Conservation (phyloP, 1,140 invertebrate species). For the Pseudomyrmex cubaensis region DNA sequence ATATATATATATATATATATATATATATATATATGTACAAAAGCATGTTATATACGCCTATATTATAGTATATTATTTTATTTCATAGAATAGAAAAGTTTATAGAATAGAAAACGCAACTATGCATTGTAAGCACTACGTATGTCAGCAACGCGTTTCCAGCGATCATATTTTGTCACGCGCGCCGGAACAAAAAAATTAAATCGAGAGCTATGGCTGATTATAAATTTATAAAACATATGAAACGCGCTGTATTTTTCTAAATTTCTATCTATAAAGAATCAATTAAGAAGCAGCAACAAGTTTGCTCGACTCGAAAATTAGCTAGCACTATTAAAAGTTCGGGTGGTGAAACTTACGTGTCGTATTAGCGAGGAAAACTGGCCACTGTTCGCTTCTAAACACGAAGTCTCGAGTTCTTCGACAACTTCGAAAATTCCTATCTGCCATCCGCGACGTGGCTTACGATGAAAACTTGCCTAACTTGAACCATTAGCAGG, state of each 20-base stretch:
- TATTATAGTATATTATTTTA: no score
- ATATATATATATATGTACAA: no score
- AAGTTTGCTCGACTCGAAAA: conserved; percentile 17
- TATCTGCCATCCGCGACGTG: conserved; percentile 60
- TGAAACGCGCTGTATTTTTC: background rate
- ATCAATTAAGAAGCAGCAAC: conserved; percentile 52
- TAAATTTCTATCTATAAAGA: conserved; percentile 42
- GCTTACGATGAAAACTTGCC: conserved; percentile 60
- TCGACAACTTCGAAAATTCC: conserved; percentile 68
- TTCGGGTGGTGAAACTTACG: conserved; percentile 16
- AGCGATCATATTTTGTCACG: no score
- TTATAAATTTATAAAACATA: background rate
- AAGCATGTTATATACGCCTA: no score
- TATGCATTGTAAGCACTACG: no score
- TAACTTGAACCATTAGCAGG: conserved; percentile 72
- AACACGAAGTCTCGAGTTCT: conserved; percentile 50
- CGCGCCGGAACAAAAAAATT: no score
- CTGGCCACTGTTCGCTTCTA: conserved; percentile 2
- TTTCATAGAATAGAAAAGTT: no score
- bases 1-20: no score
- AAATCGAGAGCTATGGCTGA: background rate
- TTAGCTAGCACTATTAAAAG: background rate
- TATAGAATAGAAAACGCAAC: no score
- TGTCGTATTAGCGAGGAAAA: conserved; percentile 50
- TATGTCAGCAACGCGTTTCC: background rate